phyloP scores from a whole-genome alignment of 2,113 vertebrate genomes.

The Phrynosoma platyrhinos region DNA sequence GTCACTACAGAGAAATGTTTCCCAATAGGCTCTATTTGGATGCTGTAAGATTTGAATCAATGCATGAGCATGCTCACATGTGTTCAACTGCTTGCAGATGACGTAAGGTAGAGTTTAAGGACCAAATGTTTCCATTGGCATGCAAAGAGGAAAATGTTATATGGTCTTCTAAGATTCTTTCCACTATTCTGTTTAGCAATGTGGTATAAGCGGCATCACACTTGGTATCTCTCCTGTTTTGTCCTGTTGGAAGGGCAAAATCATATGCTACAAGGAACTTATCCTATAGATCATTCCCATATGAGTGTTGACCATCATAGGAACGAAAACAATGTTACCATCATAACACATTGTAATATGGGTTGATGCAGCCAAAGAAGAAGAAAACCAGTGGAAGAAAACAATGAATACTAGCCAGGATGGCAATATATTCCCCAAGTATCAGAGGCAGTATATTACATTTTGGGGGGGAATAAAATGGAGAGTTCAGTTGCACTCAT shows the following conservation, averaged over 20 bases:
- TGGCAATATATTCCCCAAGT: too few species aligned
- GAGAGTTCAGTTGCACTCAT: too few species aligned
- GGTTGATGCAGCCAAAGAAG: background rate
- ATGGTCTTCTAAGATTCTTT: background rate
- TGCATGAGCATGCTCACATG: too few species aligned
- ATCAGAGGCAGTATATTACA: too few species aligned
- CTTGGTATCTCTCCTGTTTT: background rate
- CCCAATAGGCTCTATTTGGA: background rate
- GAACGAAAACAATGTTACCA: background rate
- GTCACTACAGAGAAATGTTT: background rate
- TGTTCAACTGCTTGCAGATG: too few species aligned
- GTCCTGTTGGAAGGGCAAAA: background rate
- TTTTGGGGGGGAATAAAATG: too few species aligned
- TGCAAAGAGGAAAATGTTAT: too few species aligned
- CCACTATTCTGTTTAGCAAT: background rate
- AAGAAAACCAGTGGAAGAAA: background rate
- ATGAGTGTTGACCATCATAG: background rate
- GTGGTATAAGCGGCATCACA: background rate
- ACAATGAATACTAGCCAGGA: too few species aligned
- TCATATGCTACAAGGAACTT: background rate
- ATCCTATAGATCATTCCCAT: too few species aligned
- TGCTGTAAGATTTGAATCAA: too few species aligned
- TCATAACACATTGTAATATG: background rate
- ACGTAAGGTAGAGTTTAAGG: too few species aligned
- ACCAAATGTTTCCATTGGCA: too few species aligned